Evolutionary conservation across 1,140 invertebrate genomes (phyloP).

Genomic region (Plectrocnemia conspersa): DNA sequence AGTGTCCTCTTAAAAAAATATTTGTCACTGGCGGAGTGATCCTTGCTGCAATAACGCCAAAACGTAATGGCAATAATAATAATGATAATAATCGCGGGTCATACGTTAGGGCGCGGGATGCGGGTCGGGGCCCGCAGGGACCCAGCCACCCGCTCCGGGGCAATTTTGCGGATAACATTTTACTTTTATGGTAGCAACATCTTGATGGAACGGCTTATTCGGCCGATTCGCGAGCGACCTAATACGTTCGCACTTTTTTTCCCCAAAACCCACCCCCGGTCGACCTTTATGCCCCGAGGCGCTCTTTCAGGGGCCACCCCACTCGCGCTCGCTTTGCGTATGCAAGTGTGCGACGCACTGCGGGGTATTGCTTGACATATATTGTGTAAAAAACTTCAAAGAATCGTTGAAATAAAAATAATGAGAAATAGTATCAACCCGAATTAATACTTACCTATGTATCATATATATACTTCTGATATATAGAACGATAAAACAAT

Average conservation of each 20-base stretch:
- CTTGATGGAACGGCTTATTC: constrained; percentile 35
- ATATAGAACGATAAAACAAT: too few species aligned
- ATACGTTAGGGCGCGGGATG: not conserved
- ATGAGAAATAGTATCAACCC: too few species aligned
- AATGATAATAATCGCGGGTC: constrained; percentile 8
- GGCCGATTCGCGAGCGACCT: constrained; percentile 26
- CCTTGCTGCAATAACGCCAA: constrained; percentile 7
- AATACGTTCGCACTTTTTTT: constrained; percentile 31
- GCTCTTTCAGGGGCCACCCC: not conserved
- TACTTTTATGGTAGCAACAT: constrained; percentile 35
- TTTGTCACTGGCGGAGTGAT: not conserved
- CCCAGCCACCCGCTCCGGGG: constrained; percentile 9
- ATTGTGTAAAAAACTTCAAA: too few species aligned
- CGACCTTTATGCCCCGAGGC: too few species aligned
- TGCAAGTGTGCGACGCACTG: too few species aligned
- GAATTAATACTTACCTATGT: too few species aligned
- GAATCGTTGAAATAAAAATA: too few species aligned
- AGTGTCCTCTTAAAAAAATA: too few species aligned
- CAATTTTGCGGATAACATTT: constrained; percentile 36
- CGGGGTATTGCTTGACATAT: too few species aligned
- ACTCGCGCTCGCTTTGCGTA: too few species aligned
- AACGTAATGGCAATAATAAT: constrained; percentile 9
- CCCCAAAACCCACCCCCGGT: not conserved
- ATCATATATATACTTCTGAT: too few species aligned
- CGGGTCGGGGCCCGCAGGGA: too few species aligned